phyloP scores from a whole-genome alignment of 2,888 invertebrate genomes.

The Nematopogon swammerdamellus region DNA sequence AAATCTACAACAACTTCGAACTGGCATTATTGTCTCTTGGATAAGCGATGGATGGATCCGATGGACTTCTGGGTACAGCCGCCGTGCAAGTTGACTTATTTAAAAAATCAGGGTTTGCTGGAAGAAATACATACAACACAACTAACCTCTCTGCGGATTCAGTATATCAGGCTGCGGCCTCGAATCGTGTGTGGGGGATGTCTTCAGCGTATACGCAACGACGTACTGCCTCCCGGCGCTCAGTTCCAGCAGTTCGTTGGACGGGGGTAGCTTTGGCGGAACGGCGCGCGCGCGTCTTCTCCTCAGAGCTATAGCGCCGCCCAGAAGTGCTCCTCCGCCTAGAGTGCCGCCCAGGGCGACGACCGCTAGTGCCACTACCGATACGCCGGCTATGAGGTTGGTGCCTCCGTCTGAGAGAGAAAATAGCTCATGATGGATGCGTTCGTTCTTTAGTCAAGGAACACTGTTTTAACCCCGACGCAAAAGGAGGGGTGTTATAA shows the following conservation, averaged over 20 bases:
- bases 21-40: too few species aligned
- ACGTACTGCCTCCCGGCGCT: constrained; percentile 82
- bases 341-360: constrained; percentile 29
- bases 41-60: too few species aligned
- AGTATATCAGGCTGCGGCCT: constrained; percentile 70
- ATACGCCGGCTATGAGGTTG: constrained; percentile 36
- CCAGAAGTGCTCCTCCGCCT: constrained; percentile 26
- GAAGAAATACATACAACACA: too few species aligned
- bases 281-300: constrained; percentile 14
- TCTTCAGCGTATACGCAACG: constrained; percentile 78
- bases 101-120: too few species aligned
- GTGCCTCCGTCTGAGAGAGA: constrained; percentile 33
- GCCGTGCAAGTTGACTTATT: too few species aligned
- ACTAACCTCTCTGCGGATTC: constrained; percentile 73
- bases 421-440: not conserved
- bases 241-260: constrained; percentile 37
- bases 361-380: constrained; percentile 39
- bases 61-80: too few species aligned
- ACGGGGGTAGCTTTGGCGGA: constrained; percentile 25
- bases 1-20: too few species aligned
- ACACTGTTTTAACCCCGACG: too few species aligned
- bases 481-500: too few species aligned
- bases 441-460: too few species aligned
- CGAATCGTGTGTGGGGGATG: constrained; percentile 54
- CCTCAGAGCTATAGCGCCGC: constrained; percentile 30